These are phyloP conservation scores for Spisula subtruncata DNA, from an alignment of 2,888 invertebrate genomes.

Conservation along the genomic window DNA sequence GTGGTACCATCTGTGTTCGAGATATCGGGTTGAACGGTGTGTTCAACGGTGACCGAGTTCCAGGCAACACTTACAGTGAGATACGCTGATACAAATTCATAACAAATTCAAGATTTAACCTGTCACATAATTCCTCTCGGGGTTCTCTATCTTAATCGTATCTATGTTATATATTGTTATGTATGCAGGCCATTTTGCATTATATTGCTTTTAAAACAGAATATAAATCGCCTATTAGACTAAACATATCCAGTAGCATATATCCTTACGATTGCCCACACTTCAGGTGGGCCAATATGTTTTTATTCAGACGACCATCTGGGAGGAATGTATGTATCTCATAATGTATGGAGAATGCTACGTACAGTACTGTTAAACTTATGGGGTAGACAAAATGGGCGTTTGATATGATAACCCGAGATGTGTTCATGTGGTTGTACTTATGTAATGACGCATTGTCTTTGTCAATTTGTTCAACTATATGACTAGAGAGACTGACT, in stretches of 20 bases:
- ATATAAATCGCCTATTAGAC: background rate
- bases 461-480: background rate
- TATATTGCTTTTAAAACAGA: background rate
- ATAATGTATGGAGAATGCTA: background rate
- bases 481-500: too few relatives aligned
- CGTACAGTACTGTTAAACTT: background rate
- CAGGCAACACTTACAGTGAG: too few relatives aligned
- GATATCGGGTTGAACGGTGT: too few relatives aligned
- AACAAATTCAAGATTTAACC: too few relatives aligned
- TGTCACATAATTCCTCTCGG: too few relatives aligned
- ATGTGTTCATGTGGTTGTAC: background rate
- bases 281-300: too few relatives aligned
- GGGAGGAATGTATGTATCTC: background rate
- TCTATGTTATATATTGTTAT: too few relatives aligned
- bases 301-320: background rate
- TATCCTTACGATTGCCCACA: too few relatives aligned
- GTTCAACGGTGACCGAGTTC: too few relatives aligned
- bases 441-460: slow-evolving; percentile 8
- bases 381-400: background rate
- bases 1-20: too few relatives aligned
- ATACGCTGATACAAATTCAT: too few relatives aligned
- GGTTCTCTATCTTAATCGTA: too few relatives aligned
- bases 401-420: background rate
- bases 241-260: background rate
- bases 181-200: background rate